A percentile compares a stretch with the other conserved stretches of the same genome.
Conservation (phyloP, 2,888 invertebrate species). For the Drosophila neotestacea region DNA sequence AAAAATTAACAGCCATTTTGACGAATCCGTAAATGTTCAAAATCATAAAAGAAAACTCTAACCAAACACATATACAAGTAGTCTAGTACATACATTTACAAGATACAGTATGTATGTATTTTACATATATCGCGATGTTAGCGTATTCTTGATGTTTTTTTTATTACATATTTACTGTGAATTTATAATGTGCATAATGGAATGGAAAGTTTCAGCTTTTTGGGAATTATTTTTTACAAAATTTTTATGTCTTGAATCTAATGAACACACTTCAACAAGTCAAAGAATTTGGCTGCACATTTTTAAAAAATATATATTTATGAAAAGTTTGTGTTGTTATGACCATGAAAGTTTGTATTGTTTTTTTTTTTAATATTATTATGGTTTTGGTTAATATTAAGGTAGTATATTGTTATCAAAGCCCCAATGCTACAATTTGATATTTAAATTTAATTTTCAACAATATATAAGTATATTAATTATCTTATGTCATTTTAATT, state of each 20-base stretch:
- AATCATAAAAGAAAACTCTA: constrained; percentile 66
- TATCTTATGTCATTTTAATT: constrained; percentile 30
- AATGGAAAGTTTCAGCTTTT: constrained; percentile 26
- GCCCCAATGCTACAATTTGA: constrained; percentile 44
- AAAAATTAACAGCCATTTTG: constrained; percentile 85
- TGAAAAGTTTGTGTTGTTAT: neutral
- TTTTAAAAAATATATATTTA: constrained; percentile 31
- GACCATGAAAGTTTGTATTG: no score
- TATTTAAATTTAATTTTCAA: constrained; percentile 39
- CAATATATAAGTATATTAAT: constrained; percentile 36
- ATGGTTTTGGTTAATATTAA: constrained; percentile 31
- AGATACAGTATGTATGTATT: constrained; percentile 37
- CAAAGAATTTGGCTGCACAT: constrained; percentile 52
- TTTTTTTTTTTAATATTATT: constrained; percentile 13
- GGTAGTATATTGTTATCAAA: constrained; percentile 49
- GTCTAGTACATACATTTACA: constrained; percentile 39
- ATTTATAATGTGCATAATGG: constrained; percentile 13
- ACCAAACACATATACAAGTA: constrained; percentile 60
- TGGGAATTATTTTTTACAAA: constrained; percentile 12
- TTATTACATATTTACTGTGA: constrained; percentile 30
- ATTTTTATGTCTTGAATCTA: constrained; percentile 26
- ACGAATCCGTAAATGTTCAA: constrained; percentile 82
- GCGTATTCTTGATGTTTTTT: constrained; percentile 12
- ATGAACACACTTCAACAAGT: constrained; percentile 62
- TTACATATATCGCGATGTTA: constrained; percentile 39